Conservation (phyloP, 2,797 vertebrate genomes). For the Ataeniobius toweri region DNA sequence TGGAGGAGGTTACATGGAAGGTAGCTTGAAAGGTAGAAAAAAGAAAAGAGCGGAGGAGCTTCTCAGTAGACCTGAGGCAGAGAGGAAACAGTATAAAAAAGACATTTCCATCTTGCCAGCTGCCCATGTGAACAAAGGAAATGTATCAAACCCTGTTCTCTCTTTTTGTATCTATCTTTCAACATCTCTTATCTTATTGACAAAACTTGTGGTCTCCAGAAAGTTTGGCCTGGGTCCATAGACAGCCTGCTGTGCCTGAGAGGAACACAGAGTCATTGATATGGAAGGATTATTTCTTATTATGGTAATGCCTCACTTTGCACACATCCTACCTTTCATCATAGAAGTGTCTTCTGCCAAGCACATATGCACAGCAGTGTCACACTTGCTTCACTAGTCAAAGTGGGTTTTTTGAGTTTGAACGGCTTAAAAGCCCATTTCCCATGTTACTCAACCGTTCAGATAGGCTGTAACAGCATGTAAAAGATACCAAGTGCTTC, state of each 20-base stretch:
- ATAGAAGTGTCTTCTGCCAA: constrained; percentile 22
- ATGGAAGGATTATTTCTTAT: constrained; percentile 73
- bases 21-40: constrained; percentile 16
- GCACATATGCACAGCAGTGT: constrained; percentile 22
- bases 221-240: constrained; percentile 45
- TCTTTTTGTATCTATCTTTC: constrained; percentile 65
- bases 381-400: constrained; percentile 21
- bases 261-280: constrained; percentile 64
- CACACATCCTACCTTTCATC: constrained; percentile 43
- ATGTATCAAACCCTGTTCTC: constrained; percentile 36
- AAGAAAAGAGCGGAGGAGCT: constrained; percentile 26
- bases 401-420: constrained; percentile 24
- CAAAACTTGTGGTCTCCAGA: constrained; percentile 56
- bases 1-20: constrained; percentile 18
- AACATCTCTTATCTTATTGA: constrained; percentile 72
- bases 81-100: constrained; percentile 48
- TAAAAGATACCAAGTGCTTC: constrained; percentile 34
- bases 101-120: constrained; percentile 65
- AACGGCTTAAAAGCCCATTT: constrained; percentile 43
- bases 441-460: constrained; percentile 40
- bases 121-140: constrained; percentile 55
- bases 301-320: constrained; percentile 64
- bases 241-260: constrained; percentile 52
- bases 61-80: constrained; percentile 31
- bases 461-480: constrained; percentile 46